Conservation (phyloP, 2,113 vertebrate species). For the Halichoeres trimaculatus region DNA sequence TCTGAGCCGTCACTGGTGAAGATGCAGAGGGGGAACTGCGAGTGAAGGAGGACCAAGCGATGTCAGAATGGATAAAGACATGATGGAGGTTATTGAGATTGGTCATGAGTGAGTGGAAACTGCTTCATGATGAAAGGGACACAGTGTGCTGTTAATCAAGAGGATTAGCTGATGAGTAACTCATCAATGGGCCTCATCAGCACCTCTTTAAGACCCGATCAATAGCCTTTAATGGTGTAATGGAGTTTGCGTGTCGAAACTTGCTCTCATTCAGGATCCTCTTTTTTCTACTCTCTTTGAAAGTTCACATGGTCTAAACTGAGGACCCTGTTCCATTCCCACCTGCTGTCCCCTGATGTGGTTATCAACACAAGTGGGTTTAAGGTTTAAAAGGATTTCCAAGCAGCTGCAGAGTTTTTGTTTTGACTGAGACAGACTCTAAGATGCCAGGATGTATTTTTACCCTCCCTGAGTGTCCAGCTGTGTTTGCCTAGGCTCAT, state of each 20-base stretch:
- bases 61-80: slow-evolving; percentile 25
- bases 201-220: slow-evolving; percentile 16
- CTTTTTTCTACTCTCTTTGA: background rate
- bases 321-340: background rate
- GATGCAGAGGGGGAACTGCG: slow-evolving; percentile 17
- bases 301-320: background rate
- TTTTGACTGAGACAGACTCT: slow-evolving; percentile 43
- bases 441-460: slow-evolving; percentile 63
- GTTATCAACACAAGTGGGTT: slow-evolving; percentile 13
- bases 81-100: slow-evolving; percentile 1
- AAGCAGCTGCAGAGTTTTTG: slow-evolving; percentile 27
- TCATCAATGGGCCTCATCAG: slow-evolving; percentile 42
- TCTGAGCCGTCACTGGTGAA: background rate
- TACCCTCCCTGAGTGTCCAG: slow-evolving; percentile 40
- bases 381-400: slow-evolving; percentile 18
- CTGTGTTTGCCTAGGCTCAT: slow-evolving; percentile 57
- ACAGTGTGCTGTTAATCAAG: slow-evolving; percentile 49
- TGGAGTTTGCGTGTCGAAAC: background rate
- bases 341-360: slow-evolving; percentile 1
- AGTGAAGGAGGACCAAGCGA: slow-evolving; percentile 16
- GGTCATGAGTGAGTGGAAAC: slow-evolving; percentile 6
- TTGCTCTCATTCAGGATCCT: background rate
- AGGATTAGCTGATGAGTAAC: slow-evolving; percentile 54
- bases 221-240: background rate
- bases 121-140: slow-evolving; percentile 36